These are phyloP conservation scores for Pseudochromis fuscus DNA, from an alignment of 2,797 vertebrate species.

Conservation along the genomic window DNA sequence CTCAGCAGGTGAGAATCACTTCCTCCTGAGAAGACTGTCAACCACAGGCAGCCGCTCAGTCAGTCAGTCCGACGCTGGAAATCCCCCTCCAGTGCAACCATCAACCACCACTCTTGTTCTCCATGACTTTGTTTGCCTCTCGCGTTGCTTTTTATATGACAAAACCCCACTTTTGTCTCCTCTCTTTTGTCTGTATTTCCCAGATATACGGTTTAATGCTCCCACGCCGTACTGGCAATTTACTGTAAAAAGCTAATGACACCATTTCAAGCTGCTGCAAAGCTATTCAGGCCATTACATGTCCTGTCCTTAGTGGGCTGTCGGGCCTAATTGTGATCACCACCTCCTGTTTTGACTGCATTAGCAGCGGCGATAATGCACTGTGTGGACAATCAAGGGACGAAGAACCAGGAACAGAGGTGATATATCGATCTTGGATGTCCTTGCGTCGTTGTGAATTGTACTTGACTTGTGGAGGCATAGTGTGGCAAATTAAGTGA, in stretches of 20 bases:
- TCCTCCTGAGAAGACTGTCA: slow-evolving; percentile 35
- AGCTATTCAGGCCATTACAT: slow-evolving; percentile 32
- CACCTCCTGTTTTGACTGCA: slow-evolving; percentile 21
- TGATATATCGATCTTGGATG: slow-evolving; percentile 12
- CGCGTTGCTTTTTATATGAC: neutral
- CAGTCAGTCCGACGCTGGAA: slow-evolving; percentile 11
- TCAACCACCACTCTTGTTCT: neutral
- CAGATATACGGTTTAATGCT: slow-evolving; percentile 35
- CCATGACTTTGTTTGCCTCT: neutral
- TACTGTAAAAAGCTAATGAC: slow-evolving; percentile 43
- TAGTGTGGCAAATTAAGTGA: slow-evolving; percentile 8
- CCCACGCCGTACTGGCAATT: slow-evolving; percentile 2
- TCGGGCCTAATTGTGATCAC: slow-evolving; percentile 32
- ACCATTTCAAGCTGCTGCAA: slow-evolving; percentile 39
- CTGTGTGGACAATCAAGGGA: neutral
- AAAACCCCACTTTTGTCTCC: neutral
- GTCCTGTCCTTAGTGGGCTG: slow-evolving; percentile 26
- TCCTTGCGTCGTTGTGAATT: neutral
- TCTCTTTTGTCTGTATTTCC: neutral
- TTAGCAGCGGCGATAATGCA: slow-evolving; percentile 13
- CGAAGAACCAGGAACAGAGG: neutral
- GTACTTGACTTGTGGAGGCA: slow-evolving; percentile 1
- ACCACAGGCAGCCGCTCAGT: slow-evolving; percentile 11
- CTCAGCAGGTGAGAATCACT: slow-evolving; percentile 49
- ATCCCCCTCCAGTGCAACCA: slow-evolving; percentile 23